Percentiles rank a stretch among this genome's conserved stretches.
Evolutionary conservation across 2,888 invertebrate species (phyloP).

Genomic region (Caenorhabditis angaria): DNA sequence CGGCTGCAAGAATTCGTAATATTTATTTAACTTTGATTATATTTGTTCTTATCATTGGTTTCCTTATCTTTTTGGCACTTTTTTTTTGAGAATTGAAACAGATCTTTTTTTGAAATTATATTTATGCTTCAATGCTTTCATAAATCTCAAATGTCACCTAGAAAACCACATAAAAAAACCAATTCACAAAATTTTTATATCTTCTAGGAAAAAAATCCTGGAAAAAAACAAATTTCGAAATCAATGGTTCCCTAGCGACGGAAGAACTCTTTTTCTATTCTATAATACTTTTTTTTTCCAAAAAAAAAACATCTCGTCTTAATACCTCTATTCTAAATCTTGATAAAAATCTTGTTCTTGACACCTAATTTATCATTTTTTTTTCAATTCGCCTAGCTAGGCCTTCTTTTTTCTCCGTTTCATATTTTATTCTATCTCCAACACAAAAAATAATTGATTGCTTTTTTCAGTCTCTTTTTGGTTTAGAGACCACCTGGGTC

Average conservation of each 20-base stretch:
- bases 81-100: not conserved
- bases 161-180: no score
- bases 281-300: not conserved
- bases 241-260: not conserved
- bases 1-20: constrained; percentile 1
- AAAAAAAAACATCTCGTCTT: not conserved
- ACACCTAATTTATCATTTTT: constrained; percentile 6
- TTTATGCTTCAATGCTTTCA: not conserved
- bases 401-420: not conserved
- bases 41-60: not conserved
- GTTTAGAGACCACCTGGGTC: constrained; percentile 17
- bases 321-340: not conserved
- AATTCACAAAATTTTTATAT: not conserved
- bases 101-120: not conserved
- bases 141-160: no score
- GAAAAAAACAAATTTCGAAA: not conserved
- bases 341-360: constrained; percentile 1
- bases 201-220: not conserved
- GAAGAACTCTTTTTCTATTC: not conserved
- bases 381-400: not conserved
- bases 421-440: not conserved
- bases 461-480: constrained; percentile 15
- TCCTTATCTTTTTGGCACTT: not conserved
- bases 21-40: constrained; percentile 1
- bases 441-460: not conserved